These are phyloP conservation scores for Hepsetus odoe DNA, from an alignment of 2,113 vertebrate genomes.

Conservation along the genomic window DNA sequence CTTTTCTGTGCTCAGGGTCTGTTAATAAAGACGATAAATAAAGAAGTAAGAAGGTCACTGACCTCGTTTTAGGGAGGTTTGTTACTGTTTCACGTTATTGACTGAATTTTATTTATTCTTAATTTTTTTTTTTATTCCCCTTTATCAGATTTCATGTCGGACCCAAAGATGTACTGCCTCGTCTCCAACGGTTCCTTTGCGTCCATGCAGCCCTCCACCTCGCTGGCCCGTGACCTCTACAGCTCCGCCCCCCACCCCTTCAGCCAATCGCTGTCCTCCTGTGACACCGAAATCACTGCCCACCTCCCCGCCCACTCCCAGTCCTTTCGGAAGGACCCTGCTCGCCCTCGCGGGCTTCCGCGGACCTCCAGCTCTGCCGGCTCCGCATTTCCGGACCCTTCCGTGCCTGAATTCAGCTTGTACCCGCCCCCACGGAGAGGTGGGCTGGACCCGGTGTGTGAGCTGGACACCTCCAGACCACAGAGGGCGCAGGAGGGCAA, in stretches of 20 bases:
- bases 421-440: slow-evolving; percentile 88
- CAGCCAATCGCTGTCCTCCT: slow-evolving; percentile 85
- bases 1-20: background rate
- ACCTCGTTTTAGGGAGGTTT: too few species aligned
- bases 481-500: slow-evolving; percentile 77
- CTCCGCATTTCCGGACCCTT: slow-evolving; percentile 90
- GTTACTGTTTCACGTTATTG: too few species aligned
- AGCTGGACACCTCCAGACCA: slow-evolving; percentile 88
- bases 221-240: slow-evolving; percentile 82
- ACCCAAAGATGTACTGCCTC: slow-evolving; percentile 94
- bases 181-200: slow-evolving; percentile 96
- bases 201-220: slow-evolving; percentile 93
- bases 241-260: slow-evolving; percentile 83
- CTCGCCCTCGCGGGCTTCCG: slow-evolving; percentile 91
- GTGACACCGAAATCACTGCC: slow-evolving; percentile 84
- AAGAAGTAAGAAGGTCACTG: too few species aligned
- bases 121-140: background rate
- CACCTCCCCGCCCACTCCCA: slow-evolving; percentile 88
- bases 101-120: background rate
- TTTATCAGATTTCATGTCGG: slow-evolving; percentile 86
- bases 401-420: slow-evolving; percentile 87
- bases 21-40: too few species aligned
- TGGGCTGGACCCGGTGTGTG: slow-evolving; percentile 92
- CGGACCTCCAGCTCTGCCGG: slow-evolving; percentile 96
- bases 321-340: slow-evolving; percentile 91